Evolutionary conservation across 2,888 invertebrate genomes (phyloP).

Genomic region (Neoascia interrupta): DNA sequence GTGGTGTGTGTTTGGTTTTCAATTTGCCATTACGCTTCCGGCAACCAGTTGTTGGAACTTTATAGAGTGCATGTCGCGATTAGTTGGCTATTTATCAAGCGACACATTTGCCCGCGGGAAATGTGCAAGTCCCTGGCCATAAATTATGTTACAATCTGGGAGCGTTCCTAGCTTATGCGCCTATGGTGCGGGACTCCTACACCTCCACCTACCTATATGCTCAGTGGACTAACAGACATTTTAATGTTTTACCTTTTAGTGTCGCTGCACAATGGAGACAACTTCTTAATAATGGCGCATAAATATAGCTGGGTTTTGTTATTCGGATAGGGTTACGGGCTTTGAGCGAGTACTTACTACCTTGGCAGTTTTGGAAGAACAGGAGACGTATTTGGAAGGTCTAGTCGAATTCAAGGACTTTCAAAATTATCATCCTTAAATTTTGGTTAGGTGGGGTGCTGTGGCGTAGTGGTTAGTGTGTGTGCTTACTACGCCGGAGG

Average conservation of each 20-base stretch:
- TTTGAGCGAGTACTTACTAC: no score
- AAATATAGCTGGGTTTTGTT: constrained; percentile 56
- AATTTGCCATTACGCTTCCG: constrained; percentile 66
- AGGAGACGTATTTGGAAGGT: no score
- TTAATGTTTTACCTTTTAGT: constrained; percentile 53
- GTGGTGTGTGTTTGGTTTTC: constrained; percentile 57
- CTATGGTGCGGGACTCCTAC: constrained; percentile 61
- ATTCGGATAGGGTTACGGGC: no score
- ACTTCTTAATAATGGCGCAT: constrained; percentile 61
- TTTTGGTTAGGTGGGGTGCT: no score
- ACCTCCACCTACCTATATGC: constrained; percentile 22
- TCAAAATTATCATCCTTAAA: no score
- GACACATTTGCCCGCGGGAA: constrained; percentile 66
- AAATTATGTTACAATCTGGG: constrained; percentile 63
- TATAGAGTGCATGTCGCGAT: constrained; percentile 69
- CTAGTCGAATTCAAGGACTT: no score
- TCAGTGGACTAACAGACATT: constrained; percentile 50
- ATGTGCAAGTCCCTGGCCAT: constrained; percentile 57
- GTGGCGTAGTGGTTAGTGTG: no score
- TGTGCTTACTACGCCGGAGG: no score
- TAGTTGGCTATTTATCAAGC: constrained; percentile 70
- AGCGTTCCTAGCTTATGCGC: constrained; percentile 33
- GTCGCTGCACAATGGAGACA: constrained; percentile 45
- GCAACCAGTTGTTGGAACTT: constrained; percentile 58
- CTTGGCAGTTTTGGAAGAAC: no score